Evolutionary conservation across 1,140 invertebrate species (phyloP), one percentile per base, ranked within the genome.

Genomic region (Periplaneta americana): DNA sequence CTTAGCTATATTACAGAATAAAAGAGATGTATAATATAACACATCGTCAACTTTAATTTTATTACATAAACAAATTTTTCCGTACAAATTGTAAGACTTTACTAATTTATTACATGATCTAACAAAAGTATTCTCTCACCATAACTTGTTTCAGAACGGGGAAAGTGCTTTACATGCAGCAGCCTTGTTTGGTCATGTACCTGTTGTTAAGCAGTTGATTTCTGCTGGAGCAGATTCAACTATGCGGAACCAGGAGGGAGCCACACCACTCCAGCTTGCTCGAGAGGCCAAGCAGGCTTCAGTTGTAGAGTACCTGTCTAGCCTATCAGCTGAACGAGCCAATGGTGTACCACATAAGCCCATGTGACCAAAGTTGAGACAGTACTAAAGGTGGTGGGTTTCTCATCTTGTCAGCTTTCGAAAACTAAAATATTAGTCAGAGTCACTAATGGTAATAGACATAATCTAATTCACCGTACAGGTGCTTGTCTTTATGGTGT

Each of bases 81-180:
- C n/a, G n/a, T n/a, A n/a, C n/a, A n/a, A n/a, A n/a, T n/a, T n/a
- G n/a, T n/a, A n/a, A n/a, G n/a, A n/a, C n/a, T n/a, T n/a, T n/a
- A n/a, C n/a, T n/a, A n/a, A n/a, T n/a, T n/a, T n/a, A n/a, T n/a
- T n/a, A n/a, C n/a, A n/a, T n/a, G n/a, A n/a, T n/a, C n/a, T n/a
- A n/a, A n/a, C n/a, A n/a, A n/a, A n/a, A n/a, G n/a, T n/a, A n/a
- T n/a, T n/a, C n/a, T n/a, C n/a, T n/a, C n/a, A n/a, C n/a, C n/a
- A n/a, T 33, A 57, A 80, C 82, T 80, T 80, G 81, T 89, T 89
- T 39, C 88, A 97, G 96, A 98, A 98, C 89, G 97, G 97, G 2
- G 96, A 98, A 89, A 94, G 93, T 85, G 94, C 95, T 13, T 89
- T 98, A 34, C 96, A 98, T 89, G 96, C 95, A 36, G 96, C 97